Conservation (phyloP, 2,888 invertebrate genomes). For the Diarsia dahlii region DNA sequence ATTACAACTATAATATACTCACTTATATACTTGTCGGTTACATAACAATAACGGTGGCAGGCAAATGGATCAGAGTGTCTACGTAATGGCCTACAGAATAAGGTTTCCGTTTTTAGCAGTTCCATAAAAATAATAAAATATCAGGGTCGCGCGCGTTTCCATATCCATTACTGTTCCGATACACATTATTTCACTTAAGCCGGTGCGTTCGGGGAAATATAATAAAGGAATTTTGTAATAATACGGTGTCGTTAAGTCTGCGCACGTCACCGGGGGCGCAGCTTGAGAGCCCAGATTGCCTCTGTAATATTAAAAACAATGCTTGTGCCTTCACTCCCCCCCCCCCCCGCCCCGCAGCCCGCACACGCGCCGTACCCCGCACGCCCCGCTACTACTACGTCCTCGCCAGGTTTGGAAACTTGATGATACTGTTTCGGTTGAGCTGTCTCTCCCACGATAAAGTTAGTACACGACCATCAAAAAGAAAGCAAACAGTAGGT, state of each 20-base stretch:
- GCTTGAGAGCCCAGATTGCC: constrained; percentile 69
- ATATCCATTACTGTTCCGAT: constrained; percentile 68
- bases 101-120: constrained; percentile 50
- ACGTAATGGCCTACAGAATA: constrained; percentile 45
- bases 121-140: constrained; percentile 68
- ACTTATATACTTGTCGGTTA: neutral
- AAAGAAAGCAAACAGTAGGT: neutral
- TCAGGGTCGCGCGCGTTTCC: constrained; percentile 62
- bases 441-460: neutral
- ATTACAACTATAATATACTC: neutral
- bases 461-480: neutral
- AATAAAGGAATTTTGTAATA: constrained; percentile 70
- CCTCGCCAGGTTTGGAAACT: constrained; percentile 22
- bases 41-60: constrained; percentile 20
- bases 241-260: constrained; percentile 67
- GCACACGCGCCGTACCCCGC: neutral
- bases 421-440: constrained; percentile 6
- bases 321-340: constrained; percentile 34
- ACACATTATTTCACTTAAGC: constrained; percentile 71
- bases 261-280: constrained; percentile 69
- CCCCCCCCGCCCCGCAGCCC: neutral
- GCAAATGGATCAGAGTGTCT: constrained; percentile 35
- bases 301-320: constrained; percentile 74
- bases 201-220: constrained; percentile 68
- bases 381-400: neutral